Base-by-base conservation (phyloP, 2,888 invertebrate species). In the Selenia dentaria region DNA sequence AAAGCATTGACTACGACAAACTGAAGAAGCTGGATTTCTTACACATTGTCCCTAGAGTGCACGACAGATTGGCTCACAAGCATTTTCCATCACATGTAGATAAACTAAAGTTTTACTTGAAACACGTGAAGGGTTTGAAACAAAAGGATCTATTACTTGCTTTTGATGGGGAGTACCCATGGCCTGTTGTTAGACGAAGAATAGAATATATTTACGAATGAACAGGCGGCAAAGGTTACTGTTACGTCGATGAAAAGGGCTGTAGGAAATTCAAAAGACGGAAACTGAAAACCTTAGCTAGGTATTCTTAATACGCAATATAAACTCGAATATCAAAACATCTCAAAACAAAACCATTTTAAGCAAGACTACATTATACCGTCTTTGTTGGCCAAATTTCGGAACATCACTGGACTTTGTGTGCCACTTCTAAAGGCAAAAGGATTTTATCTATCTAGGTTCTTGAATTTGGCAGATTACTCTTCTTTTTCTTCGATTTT, bases 21-120 rank as follows among this genome's bases (percentile, higher is more conserved):
- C 48, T 80, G 0, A 67, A 79, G 37, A 60, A 74, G 33, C 41
- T 74, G 0, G 80, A 81, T 37, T 46, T 79, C 1, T 33, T 81
- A 1, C 54, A 74, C 4, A 51, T 79, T 0, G 44, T 79, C 18
- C 81, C 81, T 0, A 72, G 57, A 36, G 39, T 62, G 0, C 62
- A 68, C n/a, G 48, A 59, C 2, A 61, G 55, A 28, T 54, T 60
- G n/a, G 54, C 49, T 11, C 32, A 63, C 2, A 61, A 66, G 2
- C 51, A 25, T n/a, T 33, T 44, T 3, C 34, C 38, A 0, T 16
- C 28, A 2, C 33, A 51, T 0, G 53, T 50, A 10, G 50, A 55
- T 5, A 59, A 41, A 8, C 32, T 59, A 2, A 63, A 62, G 14
- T 14, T 29, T 20, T 24, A 47, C 38, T 57, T 64, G 28, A 60